These are phyloP conservation scores for Rhagonycha fulva DNA, from an alignment of 2,888 invertebrate genomes.

Conservation along the genomic window DNA sequence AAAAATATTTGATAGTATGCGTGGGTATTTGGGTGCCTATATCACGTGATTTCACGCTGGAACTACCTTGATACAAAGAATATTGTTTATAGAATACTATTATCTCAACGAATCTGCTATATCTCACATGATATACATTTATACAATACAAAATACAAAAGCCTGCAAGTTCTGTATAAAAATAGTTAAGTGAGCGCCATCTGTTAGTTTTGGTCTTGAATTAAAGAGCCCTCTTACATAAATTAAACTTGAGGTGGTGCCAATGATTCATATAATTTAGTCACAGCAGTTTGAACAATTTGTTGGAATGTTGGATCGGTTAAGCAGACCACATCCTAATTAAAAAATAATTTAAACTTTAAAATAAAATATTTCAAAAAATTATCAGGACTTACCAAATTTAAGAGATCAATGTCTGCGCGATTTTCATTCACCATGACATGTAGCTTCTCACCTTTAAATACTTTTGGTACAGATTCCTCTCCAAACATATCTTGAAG, in stretches of 20 bases:
- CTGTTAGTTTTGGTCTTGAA: no score
- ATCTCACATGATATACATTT: no score
- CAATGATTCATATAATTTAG: constrained; percentile 82
- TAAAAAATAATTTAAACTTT: constrained; percentile 32
- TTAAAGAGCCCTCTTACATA: no score
- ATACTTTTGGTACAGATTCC: constrained; percentile 89
- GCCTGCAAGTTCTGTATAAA: no score
- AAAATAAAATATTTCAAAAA: background rate
- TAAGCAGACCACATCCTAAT: constrained; percentile 77
- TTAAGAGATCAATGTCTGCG: constrained; percentile 83
- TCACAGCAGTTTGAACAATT: constrained; percentile 83
- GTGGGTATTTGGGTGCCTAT: no score
- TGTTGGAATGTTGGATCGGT: constrained; percentile 83
- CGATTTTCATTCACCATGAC: constrained; percentile 84
- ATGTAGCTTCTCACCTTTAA: constrained; percentile 85
- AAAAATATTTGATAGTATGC: no score
- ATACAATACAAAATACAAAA: no score
- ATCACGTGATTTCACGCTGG: no score
- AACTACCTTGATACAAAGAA: no score
- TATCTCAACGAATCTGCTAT: no score
- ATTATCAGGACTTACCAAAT: constrained; percentile 61
- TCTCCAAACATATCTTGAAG: constrained; percentile 95
- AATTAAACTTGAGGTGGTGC: constrained; percentile 58
- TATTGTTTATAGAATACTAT: no score
- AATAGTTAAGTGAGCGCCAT: no score